Conservation (phyloP, 1,140 invertebrate genomes). For the Phthorimaea operculella region DNA sequence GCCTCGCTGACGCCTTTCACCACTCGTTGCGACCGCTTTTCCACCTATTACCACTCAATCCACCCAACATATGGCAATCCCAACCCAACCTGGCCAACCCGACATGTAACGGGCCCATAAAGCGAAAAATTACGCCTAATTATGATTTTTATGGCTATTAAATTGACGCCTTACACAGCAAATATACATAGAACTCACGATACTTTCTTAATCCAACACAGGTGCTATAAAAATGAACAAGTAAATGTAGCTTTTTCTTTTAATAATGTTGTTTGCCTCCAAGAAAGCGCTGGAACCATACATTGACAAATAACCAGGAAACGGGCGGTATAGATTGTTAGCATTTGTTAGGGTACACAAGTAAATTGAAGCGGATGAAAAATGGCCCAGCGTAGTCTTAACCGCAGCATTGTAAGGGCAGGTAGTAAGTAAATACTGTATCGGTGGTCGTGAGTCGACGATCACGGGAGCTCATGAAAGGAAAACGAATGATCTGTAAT, state of each 20-base stretch:
- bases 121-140: slow-evolving; percentile 31
- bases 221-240: background rate
- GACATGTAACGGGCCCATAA: slow-evolving; percentile 12
- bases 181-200: background rate
- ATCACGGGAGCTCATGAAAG: no score
- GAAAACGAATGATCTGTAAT: no score
- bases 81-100: slow-evolving; percentile 10
- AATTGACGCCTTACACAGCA: slow-evolving; percentile 20
- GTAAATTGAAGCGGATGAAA: no score
- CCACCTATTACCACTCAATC: slow-evolving; percentile 31
- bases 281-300: no score
- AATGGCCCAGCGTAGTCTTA: no score
- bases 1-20: slow-evolving; percentile 46
- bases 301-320: no score
- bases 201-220: background rate
- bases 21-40: slow-evolving; percentile 50
- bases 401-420: no score
- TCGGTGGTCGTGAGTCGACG: no score
- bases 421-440: no score
- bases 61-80: no score
- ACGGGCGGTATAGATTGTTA: no score
- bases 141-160: slow-evolving; percentile 34
- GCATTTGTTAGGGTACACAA: no score
- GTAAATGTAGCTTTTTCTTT: slow-evolving; percentile 1
- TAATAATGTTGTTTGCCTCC: background rate